Percentiles rank a stretch among this genome's conserved stretches.
These are phyloP conservation scores for Meda fulgida DNA, from an alignment of 2,797 vertebrate genomes.

Conservation along the genomic window DNA sequence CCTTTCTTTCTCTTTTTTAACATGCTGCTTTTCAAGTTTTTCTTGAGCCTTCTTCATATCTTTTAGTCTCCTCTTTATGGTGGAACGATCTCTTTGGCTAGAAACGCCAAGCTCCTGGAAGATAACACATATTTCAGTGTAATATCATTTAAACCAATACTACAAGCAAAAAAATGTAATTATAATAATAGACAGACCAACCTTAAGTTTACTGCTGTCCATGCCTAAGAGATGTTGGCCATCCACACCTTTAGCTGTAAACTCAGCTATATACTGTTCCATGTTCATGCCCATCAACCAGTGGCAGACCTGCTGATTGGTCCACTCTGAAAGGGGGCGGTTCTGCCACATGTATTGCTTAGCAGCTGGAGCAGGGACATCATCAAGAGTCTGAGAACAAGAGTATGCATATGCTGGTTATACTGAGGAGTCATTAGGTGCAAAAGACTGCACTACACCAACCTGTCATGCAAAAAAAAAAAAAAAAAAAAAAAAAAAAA, in stretches of 20 bases:
- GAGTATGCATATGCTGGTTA: background rate
- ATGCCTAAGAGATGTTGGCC: conserved; percentile 83
- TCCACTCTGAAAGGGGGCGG: conserved; percentile 84
- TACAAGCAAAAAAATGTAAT: background rate
- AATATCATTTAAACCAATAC: background rate
- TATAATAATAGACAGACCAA: conserved; percentile 58
- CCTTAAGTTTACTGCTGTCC: conserved; percentile 88
- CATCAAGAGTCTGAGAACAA: conserved; percentile 79
- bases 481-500: background rate
- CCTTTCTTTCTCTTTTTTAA: conserved; percentile 77
- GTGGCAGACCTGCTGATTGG: conserved; percentile 85
- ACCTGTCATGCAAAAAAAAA: background rate
- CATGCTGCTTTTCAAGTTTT: conserved; percentile 80
- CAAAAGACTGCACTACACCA: background rate
- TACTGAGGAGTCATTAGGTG: background rate
- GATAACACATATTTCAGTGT: background rate
- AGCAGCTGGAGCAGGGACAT: conserved; percentile 75
- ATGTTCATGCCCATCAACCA: conserved; percentile 87
- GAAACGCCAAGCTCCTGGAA: conserved; percentile 83
- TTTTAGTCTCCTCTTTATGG: conserved; percentile 87
- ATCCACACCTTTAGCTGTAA: conserved; percentile 81
- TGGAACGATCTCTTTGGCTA: conserved; percentile 84
- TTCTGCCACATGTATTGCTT: conserved; percentile 87
- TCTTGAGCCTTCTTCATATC: conserved; percentile 88
- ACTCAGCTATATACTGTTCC: conserved; percentile 83